Conservation (phyloP, 2,797 vertebrate genomes). For the Melopsittacus undulatus region DNA sequence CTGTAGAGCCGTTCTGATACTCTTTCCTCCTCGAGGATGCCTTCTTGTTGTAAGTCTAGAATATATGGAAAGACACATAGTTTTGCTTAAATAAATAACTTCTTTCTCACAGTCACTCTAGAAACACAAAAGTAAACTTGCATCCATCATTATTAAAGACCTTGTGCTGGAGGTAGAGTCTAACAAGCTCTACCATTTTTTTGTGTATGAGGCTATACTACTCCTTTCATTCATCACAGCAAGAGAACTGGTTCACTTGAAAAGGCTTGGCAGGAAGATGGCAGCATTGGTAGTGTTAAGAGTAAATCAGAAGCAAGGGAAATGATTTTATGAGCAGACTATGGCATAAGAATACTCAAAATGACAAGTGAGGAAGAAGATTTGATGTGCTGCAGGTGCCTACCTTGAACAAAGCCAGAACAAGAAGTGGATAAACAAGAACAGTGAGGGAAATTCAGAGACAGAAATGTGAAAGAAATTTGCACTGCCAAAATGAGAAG, state of each 20-base stretch:
- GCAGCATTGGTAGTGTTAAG: neutral
- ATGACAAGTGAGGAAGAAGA: neutral
- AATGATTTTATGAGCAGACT: neutral
- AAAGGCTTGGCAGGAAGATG: neutral
- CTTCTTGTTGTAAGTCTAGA: constrained; percentile 92
- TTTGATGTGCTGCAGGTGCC: neutral
- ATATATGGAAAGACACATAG: neutral
- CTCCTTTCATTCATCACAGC: neutral
- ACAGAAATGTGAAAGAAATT: neutral
- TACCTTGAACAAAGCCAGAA: neutral
- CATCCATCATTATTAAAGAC: neutral
- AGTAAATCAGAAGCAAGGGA: neutral
- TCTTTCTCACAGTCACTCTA: neutral
- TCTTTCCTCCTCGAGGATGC: constrained; percentile 82
- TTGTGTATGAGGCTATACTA: neutral
- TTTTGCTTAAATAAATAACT: constrained; percentile 36
- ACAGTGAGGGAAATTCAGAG: neutral
- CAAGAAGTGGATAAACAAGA: neutral
- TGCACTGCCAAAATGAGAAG: neutral
- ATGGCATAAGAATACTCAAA: neutral
- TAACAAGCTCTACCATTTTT: neutral
- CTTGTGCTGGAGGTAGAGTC: neutral
- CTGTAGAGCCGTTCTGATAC: constrained; percentile 82
- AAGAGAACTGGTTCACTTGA: neutral
- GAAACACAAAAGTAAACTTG: neutral